These are phyloP conservation scores for Albula goreensis DNA, from an alignment of 2,113 vertebrate species.

Conservation along the genomic window DNA sequence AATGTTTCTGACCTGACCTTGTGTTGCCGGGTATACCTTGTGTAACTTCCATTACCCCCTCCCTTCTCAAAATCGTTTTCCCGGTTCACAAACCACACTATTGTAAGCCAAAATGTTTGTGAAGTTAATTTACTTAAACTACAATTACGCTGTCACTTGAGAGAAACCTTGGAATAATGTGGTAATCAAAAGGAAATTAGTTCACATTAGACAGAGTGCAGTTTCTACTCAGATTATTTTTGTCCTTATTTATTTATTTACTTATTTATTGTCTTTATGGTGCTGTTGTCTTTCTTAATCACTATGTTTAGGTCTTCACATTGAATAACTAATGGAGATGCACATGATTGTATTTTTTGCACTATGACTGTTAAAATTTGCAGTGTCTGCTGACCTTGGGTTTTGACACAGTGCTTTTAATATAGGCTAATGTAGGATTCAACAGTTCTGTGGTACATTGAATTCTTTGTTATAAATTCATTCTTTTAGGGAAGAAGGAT, in stretches of 20 bases:
- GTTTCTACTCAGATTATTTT: conserved; percentile 38
- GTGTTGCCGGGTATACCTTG: background rate
- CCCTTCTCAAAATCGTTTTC: conserved; percentile 18
- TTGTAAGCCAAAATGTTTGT: conserved; percentile 66
- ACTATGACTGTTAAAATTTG: background rate
- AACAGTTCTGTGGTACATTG: background rate
- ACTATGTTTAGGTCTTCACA: background rate
- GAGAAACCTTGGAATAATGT: conserved; percentile 67
- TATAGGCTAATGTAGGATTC: background rate
- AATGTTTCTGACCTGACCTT: conserved; percentile 3
- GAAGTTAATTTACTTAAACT: conserved; percentile 70
- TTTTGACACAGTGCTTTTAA: background rate
- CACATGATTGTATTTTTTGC: background rate
- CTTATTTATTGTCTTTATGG: conserved; percentile 24
- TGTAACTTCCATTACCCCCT: background rate
- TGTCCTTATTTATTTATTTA: conserved; percentile 38
- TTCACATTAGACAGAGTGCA: conserved; percentile 59
- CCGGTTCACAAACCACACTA: conserved; percentile 47
- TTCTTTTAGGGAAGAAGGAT: background rate
- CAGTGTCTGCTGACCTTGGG: too few relatives aligned
- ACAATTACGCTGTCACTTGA: conserved; percentile 67
- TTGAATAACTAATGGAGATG: background rate
- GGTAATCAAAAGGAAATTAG: conserved; percentile 71
- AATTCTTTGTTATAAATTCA: background rate
- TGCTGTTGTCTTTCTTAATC: background rate